These are phyloP conservation scores for Ophioninae sp. DNA, from an alignment of 2,888 invertebrate genomes.

Conservation along the genomic window DNA sequence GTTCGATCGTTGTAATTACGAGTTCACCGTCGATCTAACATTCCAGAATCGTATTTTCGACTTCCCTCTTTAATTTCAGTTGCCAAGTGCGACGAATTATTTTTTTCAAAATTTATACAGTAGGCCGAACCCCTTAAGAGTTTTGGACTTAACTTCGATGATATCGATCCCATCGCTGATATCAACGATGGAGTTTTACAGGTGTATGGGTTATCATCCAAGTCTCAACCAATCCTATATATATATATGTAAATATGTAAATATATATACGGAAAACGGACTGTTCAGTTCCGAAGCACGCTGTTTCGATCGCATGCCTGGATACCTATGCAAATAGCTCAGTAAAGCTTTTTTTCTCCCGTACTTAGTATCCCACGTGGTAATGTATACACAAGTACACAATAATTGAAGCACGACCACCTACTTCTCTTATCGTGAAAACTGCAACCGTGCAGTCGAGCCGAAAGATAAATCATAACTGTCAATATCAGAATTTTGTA, in stretches of 20 bases:
- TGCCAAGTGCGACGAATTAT: too few species aligned
- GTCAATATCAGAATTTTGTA: neutral
- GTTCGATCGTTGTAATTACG: too few species aligned
- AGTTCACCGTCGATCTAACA: too few species aligned
- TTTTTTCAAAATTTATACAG: too few species aligned
- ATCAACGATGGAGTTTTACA: constrained; percentile 3
- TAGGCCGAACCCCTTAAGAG: constrained; percentile 14
- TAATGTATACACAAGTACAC: constrained; percentile 22
- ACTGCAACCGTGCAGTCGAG: constrained; percentile 24
- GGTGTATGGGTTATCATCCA: constrained; percentile 9
- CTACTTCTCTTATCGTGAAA: constrained; percentile 53
- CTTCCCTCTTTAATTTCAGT: too few species aligned
- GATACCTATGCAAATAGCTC: constrained; percentile 64
- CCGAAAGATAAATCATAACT: constrained; percentile 9
- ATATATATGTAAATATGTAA: constrained; percentile 18
- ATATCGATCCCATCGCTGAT: constrained; percentile 55
- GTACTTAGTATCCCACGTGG: constrained; percentile 18
- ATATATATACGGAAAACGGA: constrained; percentile 29
- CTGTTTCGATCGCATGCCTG: constrained; percentile 61
- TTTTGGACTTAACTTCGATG: constrained; percentile 61
- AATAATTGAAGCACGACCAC: constrained; percentile 61
- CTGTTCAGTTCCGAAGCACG: constrained; percentile 38
- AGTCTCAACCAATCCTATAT: neutral
- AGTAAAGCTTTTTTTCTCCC: constrained; percentile 39
- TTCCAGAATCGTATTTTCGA: too few species aligned